Evolutionary conservation across 2,888 invertebrate genomes (phyloP), one percentile per base, ranked within the genome.

Genomic region (Aethes cnicana): DNA sequence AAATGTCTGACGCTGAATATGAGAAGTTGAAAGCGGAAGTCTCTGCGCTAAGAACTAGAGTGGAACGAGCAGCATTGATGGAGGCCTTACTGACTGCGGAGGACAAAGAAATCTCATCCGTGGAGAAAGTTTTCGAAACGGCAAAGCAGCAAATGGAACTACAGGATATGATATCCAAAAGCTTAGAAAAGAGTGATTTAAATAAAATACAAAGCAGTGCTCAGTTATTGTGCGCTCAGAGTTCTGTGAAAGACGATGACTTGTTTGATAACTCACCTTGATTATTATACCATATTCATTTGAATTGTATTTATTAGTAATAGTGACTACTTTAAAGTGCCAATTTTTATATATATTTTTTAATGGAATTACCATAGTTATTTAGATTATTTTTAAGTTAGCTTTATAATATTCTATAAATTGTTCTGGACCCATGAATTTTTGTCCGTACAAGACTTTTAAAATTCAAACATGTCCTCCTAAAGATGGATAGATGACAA

Each of bases 81-180:
- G 85, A 84, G 56, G 77, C 82, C 9, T 63, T 87, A 53, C 68
- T 89, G 0, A 70, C 63, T 25, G 78, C 81, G 0, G 88, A 89
- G 54, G 81, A 81, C 56, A 78, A 83, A 43, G 85, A 88, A 57
- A 59, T 89, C 0, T 64, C 77, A 4, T 72, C 80, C 1, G 64
- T 81, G 8, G 85, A 83, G 48, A 77, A 76, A 61, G 70, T 83
- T 0, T 86, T 81, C 71, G 84, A 86, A 65, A 68, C 72, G 20
- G 84, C 84, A 0, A 82, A 81, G 37, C 85, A 81, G 48, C 83
- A 88, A 46, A 84, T 87, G 81, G 81, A 85, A 58, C 65, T 74
- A 1, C 57, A 85, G 23, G 84, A 87, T 64, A 56, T 77, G 47
- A 54, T 86, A 3, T 66, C 69, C 11, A 84, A 81, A 42, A 75